phyloP scores from a whole-genome alignment of 2,113 vertebrate species.

The Nannobrachium achirus region DNA sequence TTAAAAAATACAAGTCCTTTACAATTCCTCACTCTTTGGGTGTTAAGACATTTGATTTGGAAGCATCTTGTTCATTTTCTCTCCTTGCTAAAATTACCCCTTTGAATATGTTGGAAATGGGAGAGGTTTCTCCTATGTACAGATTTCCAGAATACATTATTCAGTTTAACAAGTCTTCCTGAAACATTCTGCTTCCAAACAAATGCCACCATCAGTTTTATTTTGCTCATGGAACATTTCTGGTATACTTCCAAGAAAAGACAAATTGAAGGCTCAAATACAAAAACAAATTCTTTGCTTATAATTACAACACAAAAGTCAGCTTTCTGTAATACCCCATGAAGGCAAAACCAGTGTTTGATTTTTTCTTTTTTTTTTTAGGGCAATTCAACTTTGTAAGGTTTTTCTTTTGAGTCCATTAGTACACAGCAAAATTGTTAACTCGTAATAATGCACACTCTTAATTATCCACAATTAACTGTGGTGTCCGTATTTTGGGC shows the following conservation, averaged over 20 bases:
- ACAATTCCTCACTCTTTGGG: slow-evolving; percentile 85
- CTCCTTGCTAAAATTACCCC: slow-evolving; percentile 20
- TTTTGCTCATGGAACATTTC: slow-evolving; percentile 20
- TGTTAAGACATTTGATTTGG: slow-evolving; percentile 90
- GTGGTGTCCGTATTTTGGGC: too few relatives aligned
- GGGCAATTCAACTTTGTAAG: slow-evolving; percentile 17
- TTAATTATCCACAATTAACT: too few relatives aligned
- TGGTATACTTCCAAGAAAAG: slow-evolving; percentile 25
- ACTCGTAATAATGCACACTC: too few relatives aligned
- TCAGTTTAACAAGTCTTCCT: neutral
- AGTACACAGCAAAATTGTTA: neutral
- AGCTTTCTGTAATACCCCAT: slow-evolving; percentile 5
- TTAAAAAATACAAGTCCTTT: slow-evolving; percentile 93
- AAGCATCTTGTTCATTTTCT: slow-evolving; percentile 75
- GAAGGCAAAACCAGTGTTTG: slow-evolving; percentile 20
- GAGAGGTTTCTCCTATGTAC: neutral
- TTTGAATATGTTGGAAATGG: neutral
- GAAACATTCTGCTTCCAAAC: slow-evolving; percentile 65
- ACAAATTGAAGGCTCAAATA: slow-evolving; percentile 23
- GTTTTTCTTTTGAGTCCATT: neutral
- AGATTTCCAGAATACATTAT: slow-evolving; percentile 10
- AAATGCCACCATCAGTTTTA: slow-evolving; percentile 37
- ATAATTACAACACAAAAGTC: slow-evolving; percentile 27
- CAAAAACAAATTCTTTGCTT: slow-evolving; percentile 15
- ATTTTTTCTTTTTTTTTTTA: too few relatives aligned